Evolutionary conservation across 2,113 vertebrate genomes (phyloP), one percentile per base, ranked within the genome.

Genomic region (Nansenia antarctica): DNA sequence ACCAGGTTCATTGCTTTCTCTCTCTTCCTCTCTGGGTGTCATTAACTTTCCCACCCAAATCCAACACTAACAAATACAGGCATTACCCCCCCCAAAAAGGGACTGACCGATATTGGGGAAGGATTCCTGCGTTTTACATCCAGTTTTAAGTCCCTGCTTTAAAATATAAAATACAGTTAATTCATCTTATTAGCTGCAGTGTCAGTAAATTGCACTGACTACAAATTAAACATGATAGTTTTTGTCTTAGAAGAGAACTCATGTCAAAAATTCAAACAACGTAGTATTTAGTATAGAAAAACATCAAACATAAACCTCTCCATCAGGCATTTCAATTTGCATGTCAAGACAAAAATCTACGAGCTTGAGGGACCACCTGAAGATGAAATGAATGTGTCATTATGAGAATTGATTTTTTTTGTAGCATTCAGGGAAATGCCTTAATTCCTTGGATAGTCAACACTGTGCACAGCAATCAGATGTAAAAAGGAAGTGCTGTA

Each of bases 361-460:
- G 35, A 77, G 71, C 79, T 75, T 77, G 69, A 80, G 82, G 77
- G 61, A 75, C 62, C 67, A 78, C 53, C 73, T 70, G 39, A 82
- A 63, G 65, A 70, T 76, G 14, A 65, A 49, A 24, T 61, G 29
- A 78, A 82, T 69, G 62, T 77, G 57, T 81, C 58, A 82, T 67
- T 66, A 76, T 75, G 67, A 72, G 77, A 79, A 67, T 45, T 65
- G 72, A 76, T n/a, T 79, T 80, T 65, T 84, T 78, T 72, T 53
- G 64, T 26, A 58, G 30, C 60, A 27, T 67, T 62, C 62, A 35
- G 11, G 12, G 54, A 71, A 70, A 69, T 37, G 0, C 57, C 63
- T 75, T 62, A 26, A 18, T 49, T 65, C 52, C 39, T 66, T 26
- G 52, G 65, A 32, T 24, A 59, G n/a, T n/a, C n/a, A n/a, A n/a